Percentiles rank a stretch among this genome's conserved stretches.
Conservation (phyloP, 2,797 vertebrate genomes). For the Onychomys leucogaster region DNA sequence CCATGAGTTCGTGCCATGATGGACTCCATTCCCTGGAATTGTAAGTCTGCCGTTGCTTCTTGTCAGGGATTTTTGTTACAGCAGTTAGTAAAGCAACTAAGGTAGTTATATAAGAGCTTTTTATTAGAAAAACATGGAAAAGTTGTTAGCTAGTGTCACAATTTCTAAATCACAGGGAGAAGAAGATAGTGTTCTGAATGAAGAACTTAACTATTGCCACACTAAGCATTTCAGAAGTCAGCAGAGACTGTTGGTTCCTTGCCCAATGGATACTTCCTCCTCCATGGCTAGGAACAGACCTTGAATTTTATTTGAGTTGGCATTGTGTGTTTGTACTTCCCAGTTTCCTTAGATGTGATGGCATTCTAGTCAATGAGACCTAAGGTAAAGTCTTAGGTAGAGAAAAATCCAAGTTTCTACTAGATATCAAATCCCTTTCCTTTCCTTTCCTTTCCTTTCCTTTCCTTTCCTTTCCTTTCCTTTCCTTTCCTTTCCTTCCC, state of each 20-base stretch:
- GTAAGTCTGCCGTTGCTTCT: neutral
- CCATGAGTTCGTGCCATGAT: neutral
- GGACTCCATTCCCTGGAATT: neutral
- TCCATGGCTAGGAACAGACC: neutral
- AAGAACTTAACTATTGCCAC: neutral
- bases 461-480: too few species aligned
- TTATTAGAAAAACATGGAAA: neutral
- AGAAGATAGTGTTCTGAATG: neutral
- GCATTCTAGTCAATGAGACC: neutral
- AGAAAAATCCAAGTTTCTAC: neutral
- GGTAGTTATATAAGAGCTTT: neutral
- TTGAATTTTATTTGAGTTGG: constrained; percentile 1
- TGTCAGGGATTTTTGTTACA: neutral
- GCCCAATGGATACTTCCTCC: neutral
- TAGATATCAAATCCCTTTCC: neutral
- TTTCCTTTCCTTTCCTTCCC: too few species aligned
- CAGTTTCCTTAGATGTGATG: neutral
- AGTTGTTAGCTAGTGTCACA: neutral
- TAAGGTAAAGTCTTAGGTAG: neutral
- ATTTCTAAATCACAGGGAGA: neutral
- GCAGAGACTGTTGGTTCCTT: neutral
- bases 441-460: too few species aligned
- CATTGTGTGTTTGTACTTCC: neutral
- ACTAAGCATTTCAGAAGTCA: neutral
- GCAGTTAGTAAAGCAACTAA: neutral